Evolutionary conservation across 2,113 vertebrate genomes (phyloP).

Genomic region (Bucco capensis): DNA sequence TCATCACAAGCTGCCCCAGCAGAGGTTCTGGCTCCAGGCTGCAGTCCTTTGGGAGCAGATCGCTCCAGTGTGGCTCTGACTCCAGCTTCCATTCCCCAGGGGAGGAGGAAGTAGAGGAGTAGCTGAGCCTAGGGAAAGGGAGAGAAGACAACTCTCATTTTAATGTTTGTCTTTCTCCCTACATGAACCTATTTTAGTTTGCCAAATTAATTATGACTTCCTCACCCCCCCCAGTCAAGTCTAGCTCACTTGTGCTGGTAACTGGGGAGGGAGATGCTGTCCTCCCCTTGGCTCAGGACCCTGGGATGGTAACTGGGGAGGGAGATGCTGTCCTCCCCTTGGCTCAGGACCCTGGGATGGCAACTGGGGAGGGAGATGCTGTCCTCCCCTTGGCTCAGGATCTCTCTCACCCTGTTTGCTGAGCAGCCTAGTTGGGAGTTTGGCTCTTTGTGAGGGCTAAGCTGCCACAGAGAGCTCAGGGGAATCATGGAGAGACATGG

Average conservation of each 20-base stretch:
- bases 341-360: neutral
- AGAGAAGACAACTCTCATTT: neutral
- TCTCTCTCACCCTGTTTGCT: neutral
- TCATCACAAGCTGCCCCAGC: no score
- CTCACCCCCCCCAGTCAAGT: neutral
- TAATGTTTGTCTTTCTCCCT: neutral
- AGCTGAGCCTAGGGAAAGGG: neutral
- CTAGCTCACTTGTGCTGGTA: neutral
- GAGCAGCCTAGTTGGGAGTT: neutral
- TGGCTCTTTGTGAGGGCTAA: neutral
- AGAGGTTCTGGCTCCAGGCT: rapidly evolving
- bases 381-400: neutral
- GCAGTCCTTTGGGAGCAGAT: neutral
- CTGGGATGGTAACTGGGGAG: no score
- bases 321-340: neutral
- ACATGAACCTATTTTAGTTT: neutral
- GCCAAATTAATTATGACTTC: neutral
- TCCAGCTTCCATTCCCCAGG: neutral
- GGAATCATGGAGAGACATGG: no score
- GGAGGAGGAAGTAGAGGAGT: neutral
- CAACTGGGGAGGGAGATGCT: neutral
- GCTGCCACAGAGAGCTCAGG: rapidly evolving
- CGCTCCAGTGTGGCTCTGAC: neutral
- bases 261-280: neutral
- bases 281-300: neutral